These are phyloP conservation scores for Acanthochromis polyacanthus DNA, from an alignment of 2,113 vertebrate genomes.

Conservation along the genomic window DNA sequence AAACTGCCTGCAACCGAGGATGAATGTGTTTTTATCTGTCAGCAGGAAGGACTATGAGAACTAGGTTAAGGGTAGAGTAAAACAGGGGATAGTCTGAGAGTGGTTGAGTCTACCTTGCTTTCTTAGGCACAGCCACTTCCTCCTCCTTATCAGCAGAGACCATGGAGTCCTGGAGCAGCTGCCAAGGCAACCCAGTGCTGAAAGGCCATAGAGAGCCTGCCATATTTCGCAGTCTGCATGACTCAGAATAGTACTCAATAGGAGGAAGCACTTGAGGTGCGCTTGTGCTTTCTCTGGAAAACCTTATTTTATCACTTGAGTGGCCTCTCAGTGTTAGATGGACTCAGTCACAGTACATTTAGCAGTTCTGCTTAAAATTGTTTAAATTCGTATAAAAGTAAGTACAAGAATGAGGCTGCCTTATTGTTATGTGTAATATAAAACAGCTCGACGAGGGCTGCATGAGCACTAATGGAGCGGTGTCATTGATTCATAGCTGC, in stretches of 20 bases:
- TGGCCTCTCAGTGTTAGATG: conserved; percentile 25
- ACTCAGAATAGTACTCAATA: conserved; percentile 71
- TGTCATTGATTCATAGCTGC: conserved; percentile 39
- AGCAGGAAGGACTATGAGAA: conserved; percentile 5
- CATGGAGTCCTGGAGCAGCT: conserved; percentile 64
- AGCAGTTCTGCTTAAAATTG: conserved; percentile 18
- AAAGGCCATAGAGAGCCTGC: conserved; percentile 55
- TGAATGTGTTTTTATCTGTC: conserved; percentile 23
- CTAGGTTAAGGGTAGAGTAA: conserved; percentile 21
- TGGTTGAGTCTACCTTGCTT: conserved; percentile 43
- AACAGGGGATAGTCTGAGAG: conserved; percentile 8
- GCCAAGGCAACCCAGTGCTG: conserved; percentile 71
- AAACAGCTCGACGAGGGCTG: conserved; percentile 16
- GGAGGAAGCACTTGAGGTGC: conserved; percentile 73
- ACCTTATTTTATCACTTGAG: conserved; percentile 47
- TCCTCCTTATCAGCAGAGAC: conserved; percentile 74
- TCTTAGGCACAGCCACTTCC: conserved; percentile 66
- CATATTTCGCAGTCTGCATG: conserved; percentile 46
- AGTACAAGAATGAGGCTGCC: conserved; percentile 29
- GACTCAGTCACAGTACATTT: conserved; percentile 13
- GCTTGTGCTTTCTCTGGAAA: conserved; percentile 49
- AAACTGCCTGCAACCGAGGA: neutral
- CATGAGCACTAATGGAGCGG: conserved; percentile 41
- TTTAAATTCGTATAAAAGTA: conserved; percentile 46
- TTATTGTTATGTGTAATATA: conserved; percentile 49